Percentiles rank a stretch among this genome's conserved stretches.
phyloP scores from a whole-genome alignment of 64 coral and sea anemone genomes.

The Actinia equina region DNA sequence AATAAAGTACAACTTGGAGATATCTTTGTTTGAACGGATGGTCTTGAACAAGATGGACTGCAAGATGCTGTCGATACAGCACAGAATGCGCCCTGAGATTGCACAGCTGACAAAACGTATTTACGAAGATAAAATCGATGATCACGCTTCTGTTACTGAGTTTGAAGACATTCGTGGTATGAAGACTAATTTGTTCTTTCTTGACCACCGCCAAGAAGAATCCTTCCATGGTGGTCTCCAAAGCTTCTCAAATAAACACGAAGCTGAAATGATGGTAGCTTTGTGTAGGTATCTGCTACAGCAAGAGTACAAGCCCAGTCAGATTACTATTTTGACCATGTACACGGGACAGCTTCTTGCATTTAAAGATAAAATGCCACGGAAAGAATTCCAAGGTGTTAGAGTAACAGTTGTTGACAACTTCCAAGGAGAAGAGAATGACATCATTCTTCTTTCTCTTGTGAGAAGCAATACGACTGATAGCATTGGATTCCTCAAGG shows the following conservation, averaged over 20 bases:
- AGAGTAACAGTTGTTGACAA: conserved; percentile 76
- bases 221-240: conserved; percentile 29
- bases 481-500: conserved; percentile 67
- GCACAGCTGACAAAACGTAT: conserved; percentile 61
- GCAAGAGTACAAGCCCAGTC: conserved; percentile 53
- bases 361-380: conserved; percentile 60
- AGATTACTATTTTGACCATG: conserved; percentile 83
- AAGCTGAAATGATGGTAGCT: conserved; percentile 64
- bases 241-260: conserved; percentile 72
- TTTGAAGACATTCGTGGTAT: conserved; percentile 65
- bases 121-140: conserved; percentile 67
- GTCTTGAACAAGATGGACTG: conserved; percentile 76
- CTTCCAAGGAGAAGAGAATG: conserved; percentile 80
- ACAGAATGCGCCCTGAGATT: conserved; percentile 81
- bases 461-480: conserved; percentile 64
- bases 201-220: conserved; percentile 59
- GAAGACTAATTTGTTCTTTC: conserved; percentile 67
- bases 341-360: conserved; percentile 78
- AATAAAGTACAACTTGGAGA: conserved; percentile 58
- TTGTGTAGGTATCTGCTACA: conserved; percentile 65
- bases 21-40: conserved; percentile 89
- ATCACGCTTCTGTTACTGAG: conserved; percentile 53
- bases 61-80: conserved; percentile 64
- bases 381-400: conserved; percentile 44
- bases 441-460: conserved; percentile 82